A percentile compares a stretch with the other conserved stretches of the same genome.
These are phyloP conservation scores for Isaurus tuberculatus DNA, from an alignment of 92 coral and sea anemone genomes.

Conservation along the genomic window DNA sequence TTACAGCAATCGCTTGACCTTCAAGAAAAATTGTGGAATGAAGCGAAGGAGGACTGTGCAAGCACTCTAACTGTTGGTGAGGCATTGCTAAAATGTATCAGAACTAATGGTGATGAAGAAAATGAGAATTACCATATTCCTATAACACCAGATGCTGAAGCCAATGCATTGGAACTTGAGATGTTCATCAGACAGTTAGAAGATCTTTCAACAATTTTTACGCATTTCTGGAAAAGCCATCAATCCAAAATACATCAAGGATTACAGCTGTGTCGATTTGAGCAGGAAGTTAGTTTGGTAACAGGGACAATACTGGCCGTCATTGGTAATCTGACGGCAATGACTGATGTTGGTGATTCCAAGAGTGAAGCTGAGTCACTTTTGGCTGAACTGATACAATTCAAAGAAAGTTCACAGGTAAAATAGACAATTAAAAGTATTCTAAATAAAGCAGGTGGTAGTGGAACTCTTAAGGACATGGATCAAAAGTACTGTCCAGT, in stretches of 20 bases:
- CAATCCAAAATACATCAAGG: conserved; percentile 78
- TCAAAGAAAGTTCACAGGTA: conserved; percentile 72
- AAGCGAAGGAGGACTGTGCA: conserved; percentile 88
- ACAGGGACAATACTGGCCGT: conserved; percentile 78
- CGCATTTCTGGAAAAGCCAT: conserved; percentile 79
- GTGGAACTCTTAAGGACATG: too few species aligned
- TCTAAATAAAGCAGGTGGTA: too few species aligned
- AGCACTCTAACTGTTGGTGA: conserved; percentile 84
- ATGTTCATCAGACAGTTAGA: conserved; percentile 64
- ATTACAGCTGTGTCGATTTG: conserved; percentile 84
- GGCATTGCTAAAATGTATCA: conserved; percentile 81
- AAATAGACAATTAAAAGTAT: too few species aligned
- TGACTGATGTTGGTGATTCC: conserved; percentile 93
- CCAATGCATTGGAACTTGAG: conserved; percentile 85
- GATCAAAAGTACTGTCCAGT: too few species aligned
- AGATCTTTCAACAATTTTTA: conserved; percentile 66
- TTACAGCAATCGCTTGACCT: conserved; percentile 78
- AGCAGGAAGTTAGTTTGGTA: conserved; percentile 84
- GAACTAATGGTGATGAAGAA: conserved; percentile 59
- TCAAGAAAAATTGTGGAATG: conserved; percentile 96
- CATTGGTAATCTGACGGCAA: conserved; percentile 77
- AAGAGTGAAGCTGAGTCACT: conserved; percentile 79
- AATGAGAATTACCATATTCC: conserved; percentile 38
- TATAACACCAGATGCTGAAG: conserved; percentile 76
- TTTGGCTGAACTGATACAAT: conserved; percentile 60